Base-by-base conservation (phyloP, 2,888 invertebrate species). In the Zhuqinia jingwanae region DNA sequence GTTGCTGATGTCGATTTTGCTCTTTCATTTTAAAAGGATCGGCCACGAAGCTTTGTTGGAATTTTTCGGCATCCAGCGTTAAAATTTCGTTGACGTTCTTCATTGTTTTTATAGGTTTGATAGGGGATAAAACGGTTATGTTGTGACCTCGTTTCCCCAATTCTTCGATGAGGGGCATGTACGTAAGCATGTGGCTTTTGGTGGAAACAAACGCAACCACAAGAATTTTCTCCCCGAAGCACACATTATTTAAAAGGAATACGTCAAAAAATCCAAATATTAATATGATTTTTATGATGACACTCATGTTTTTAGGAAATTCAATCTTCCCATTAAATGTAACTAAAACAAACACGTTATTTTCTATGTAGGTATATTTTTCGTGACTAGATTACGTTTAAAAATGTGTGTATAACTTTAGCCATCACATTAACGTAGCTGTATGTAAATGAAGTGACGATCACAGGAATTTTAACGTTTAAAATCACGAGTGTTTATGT, bases 141-240 rank as follows among this genome's bases (percentile, higher is more conserved):
- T 94, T 93, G 89, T 94, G 94, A 0, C 94, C 94, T 76, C 93
- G 92, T 20, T 91, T 91, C 3, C 94, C 94, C 58, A 94, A 91
- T 87, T 93, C 94, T 70, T 93, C 89, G 2, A 94, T 93, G 45
- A 94, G 92, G 0, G 93, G 92, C 88, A 92, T 92, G 47, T 93
- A 91, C 91, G 93, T 91, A 84, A 93, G 92, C 85, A 93, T 92
- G 90, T 94, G 94, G 20, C 94, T 94, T 85, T 92, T 93, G 0
- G 93, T 92, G 3, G 93, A 92, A 90, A 94, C 93, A 0, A 94
- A 94, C 77, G 93, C 91, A 8, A 93, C 92, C 78, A 93, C 93
- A 17, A 94, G 91, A 89, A 94, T 93, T 89, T 93, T 87, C 5
- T 53, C 88, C 8, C 78, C 15, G 27, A 36, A 13, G 10, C n/a